Conservation (phyloP, 2,888 invertebrate species). For the Xestobium rufovillosum region DNA sequence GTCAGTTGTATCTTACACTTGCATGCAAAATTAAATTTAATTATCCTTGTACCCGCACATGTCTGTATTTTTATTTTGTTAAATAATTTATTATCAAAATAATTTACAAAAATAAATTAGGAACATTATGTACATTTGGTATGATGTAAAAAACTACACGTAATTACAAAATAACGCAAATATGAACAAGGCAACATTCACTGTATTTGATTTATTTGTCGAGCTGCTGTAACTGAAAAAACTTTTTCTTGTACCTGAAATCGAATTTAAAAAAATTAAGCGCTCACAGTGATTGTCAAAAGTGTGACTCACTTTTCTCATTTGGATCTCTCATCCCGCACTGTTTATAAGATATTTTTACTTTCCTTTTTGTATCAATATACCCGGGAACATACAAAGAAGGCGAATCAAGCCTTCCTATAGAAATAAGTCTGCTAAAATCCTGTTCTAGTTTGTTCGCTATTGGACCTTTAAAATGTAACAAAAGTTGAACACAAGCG, state of each 20-base stretch:
- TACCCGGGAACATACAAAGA: constrained; percentile 73
- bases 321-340: constrained; percentile 72
- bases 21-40: too few species aligned
- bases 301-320: constrained; percentile 54
- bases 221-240: background rate
- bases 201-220: background rate
- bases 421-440: constrained; percentile 65
- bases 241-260: constrained; percentile 4
- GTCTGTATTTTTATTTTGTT: constrained; percentile 3
- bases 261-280: constrained; percentile 4
- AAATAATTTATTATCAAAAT: constrained; percentile 5
- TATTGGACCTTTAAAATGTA: constrained; percentile 80
- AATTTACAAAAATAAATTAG: constrained; percentile 9
- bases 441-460: constrained; percentile 74
- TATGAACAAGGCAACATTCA: background rate
- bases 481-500: constrained; percentile 73
- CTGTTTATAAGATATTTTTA: constrained; percentile 63
- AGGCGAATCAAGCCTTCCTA: constrained; percentile 66
- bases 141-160: constrained; percentile 9
- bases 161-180: background rate
- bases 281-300: too few species aligned
- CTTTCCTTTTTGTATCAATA: constrained; percentile 61
- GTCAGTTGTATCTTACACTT: too few species aligned
- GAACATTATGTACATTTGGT: constrained; percentile 1
- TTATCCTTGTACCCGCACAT: too few species aligned